phyloP scores from a whole-genome alignment of 2,888 invertebrate genomes.

The Boloria euphrosyne region DNA sequence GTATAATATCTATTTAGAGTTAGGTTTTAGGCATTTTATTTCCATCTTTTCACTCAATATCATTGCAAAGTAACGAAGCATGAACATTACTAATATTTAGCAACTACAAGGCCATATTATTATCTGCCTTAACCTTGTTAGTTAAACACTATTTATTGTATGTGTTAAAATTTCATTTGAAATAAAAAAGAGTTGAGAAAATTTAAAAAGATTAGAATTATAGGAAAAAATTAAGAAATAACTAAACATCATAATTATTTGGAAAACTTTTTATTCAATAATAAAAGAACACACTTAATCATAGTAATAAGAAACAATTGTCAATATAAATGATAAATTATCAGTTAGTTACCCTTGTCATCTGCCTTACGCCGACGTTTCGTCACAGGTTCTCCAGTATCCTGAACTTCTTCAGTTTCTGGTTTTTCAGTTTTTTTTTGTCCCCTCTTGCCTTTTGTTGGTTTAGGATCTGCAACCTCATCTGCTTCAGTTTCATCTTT shows the following conservation, averaged over 20 bases:
- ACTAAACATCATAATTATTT: conserved; percentile 53
- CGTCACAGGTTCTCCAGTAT: conserved; percentile 58
- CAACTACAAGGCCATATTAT: background rate
- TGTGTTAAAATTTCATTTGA: background rate
- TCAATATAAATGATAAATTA: conserved; percentile 49
- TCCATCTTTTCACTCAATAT: no score
- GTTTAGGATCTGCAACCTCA: conserved; percentile 50
- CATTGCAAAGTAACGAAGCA: background rate
- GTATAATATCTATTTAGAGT: no score
- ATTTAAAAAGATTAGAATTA: background rate
- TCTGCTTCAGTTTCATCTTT: conserved; percentile 58
- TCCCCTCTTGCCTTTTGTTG: conserved; percentile 64
- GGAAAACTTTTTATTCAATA: conserved; percentile 69
- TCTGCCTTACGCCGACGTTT: conserved; percentile 71
- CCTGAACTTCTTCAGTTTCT: conserved; percentile 56
- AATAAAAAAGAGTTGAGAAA: background rate
- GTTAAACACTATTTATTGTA: conserved; percentile 3
- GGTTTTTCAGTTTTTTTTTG: conserved; percentile 59
- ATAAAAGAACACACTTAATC: conserved; percentile 66
- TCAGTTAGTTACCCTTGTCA: conserved; percentile 76
- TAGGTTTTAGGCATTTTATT: no score
- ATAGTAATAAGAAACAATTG: conserved; percentile 65
- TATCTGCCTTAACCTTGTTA: conserved; percentile 17
- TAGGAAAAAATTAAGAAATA: conserved; percentile 54
- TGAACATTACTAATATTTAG: background rate